A percentile compares a stretch with the other conserved stretches of the same genome.
These are phyloP conservation scores for Polyommatus iphigenia DNA, from an alignment of 2,888 invertebrate species.

Conservation along the genomic window DNA sequence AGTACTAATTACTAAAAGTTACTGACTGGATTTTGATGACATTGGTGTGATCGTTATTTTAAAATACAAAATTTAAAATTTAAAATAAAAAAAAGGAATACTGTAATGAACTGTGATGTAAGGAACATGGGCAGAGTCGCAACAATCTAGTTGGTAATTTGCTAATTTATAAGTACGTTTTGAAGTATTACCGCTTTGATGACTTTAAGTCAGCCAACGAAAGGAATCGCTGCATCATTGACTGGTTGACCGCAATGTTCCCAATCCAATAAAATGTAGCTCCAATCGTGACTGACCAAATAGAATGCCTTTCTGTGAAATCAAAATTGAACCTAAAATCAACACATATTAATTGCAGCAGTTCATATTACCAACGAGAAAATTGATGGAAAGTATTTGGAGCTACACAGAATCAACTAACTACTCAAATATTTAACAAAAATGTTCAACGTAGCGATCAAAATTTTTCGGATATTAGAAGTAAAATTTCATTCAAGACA, in stretches of 20 bases:
- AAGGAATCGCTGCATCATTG: slow-evolving; percentile 89
- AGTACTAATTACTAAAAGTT: too few relatives aligned
- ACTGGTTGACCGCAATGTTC: slow-evolving; percentile 87
- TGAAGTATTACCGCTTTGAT: slow-evolving; percentile 75
- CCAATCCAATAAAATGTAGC: slow-evolving; percentile 87
- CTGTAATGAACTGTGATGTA: too few relatives aligned
- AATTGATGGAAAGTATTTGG: background rate
- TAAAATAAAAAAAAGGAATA: too few relatives aligned
- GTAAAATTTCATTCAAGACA: background rate
- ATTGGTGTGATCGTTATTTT: too few relatives aligned
- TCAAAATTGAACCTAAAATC: slow-evolving; percentile 81
- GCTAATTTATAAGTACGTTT: background rate
- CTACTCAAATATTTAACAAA: too few relatives aligned
- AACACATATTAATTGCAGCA: background rate
- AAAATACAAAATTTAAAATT: too few relatives aligned
- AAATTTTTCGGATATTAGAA: too few relatives aligned
- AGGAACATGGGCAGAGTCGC: too few relatives aligned
- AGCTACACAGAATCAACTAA: background rate
- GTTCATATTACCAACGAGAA: background rate
- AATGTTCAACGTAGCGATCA: too few relatives aligned
- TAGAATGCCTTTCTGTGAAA: slow-evolving; percentile 85
- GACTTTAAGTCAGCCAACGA: slow-evolving; percentile 83
- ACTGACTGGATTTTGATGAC: too few relatives aligned
- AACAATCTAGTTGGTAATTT: too few relatives aligned
- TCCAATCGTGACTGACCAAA: slow-evolving; percentile 86